Evolutionary conservation across 2,797 vertebrate genomes (phyloP).

Genomic region (Danio kyathit): DNA sequence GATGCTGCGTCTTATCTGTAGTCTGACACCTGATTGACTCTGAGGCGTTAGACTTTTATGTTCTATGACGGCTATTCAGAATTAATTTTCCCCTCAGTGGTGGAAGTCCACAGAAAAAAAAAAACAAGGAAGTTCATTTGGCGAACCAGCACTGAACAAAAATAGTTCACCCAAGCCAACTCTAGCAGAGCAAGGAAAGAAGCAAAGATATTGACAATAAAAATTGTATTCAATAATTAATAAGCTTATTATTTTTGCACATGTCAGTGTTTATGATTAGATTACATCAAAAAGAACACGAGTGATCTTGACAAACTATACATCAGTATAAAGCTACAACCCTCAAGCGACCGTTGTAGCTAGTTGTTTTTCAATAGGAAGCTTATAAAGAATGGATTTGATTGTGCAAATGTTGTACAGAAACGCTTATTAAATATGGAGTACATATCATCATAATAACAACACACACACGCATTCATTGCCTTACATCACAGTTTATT

Average conservation of each 20-base stretch:
- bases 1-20: conserved; percentile 55
- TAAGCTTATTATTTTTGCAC: background rate
- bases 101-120: conserved; percentile 41
- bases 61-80: conserved; percentile 51
- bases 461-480: too few relatives aligned
- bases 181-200: conserved; percentile 5
- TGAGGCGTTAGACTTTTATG: conserved; percentile 48
- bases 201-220: background rate
- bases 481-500: too few relatives aligned
- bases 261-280: too few relatives aligned
- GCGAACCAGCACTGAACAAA: conserved; percentile 7
- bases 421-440: too few relatives aligned
- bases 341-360: too few relatives aligned
- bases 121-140: conserved; percentile 46
- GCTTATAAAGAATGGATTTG: too few relatives aligned
- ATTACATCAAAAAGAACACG: too few relatives aligned
- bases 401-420: too few relatives aligned
- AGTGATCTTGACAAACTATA: too few relatives aligned
- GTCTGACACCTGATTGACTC: conserved; percentile 64
- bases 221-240: conserved; percentile 45
- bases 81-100: conserved; percentile 40
- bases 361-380: too few relatives aligned
- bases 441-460: too few relatives aligned
- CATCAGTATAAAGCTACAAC: too few relatives aligned
- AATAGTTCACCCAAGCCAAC: conserved; percentile 17